These are phyloP conservation scores for Leptinotarsa lineolata DNA, from an alignment of 1,140 invertebrate species.

Conservation along the genomic window DNA sequence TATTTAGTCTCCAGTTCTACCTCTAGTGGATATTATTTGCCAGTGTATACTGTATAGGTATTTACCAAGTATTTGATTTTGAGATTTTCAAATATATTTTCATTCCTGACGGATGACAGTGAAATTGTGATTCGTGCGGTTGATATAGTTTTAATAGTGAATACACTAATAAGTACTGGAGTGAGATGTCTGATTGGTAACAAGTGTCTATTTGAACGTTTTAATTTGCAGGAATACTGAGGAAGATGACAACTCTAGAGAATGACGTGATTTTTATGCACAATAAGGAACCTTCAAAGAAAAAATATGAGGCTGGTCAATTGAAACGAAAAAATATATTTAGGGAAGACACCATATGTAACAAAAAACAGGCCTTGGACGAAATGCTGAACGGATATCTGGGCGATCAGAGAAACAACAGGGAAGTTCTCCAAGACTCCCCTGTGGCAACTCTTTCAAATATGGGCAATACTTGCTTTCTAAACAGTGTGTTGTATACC, in stretches of 20 bases:
- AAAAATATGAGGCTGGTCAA: slow-evolving; percentile 24
- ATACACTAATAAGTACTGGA: slow-evolving; percentile 18
- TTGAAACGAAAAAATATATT: slow-evolving; percentile 30
- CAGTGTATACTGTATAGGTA: not conserved
- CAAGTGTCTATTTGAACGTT: slow-evolving; percentile 6
- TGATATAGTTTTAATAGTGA: slow-evolving; percentile 9
- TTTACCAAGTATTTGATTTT: not conserved
- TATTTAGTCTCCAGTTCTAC: not conserved
- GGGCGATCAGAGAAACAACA: slow-evolving; percentile 56
- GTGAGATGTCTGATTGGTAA: not conserved
- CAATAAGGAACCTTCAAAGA: slow-evolving; percentile 34
- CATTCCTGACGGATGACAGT: slow-evolving; percentile 18
- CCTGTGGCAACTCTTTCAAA: slow-evolving; percentile 80
- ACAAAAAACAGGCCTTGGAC: slow-evolving; percentile 33
- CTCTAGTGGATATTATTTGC: not conserved
- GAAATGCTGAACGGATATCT: slow-evolving; percentile 63
- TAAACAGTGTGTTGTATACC: slow-evolving; percentile 91
- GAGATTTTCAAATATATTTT: slow-evolving; percentile 1
- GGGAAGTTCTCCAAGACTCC: slow-evolving; percentile 54
- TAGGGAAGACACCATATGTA: slow-evolving; percentile 23
- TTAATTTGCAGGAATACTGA: slow-evolving; percentile 43
- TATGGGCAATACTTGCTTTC: slow-evolving; percentile 89
- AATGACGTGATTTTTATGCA: slow-evolving; percentile 43
- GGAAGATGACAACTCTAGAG: slow-evolving; percentile 51
- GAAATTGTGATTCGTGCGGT: slow-evolving; percentile 15